Conservation (phyloP, 2,113 vertebrate species). For the Budorcas taxicolor region DNA sequence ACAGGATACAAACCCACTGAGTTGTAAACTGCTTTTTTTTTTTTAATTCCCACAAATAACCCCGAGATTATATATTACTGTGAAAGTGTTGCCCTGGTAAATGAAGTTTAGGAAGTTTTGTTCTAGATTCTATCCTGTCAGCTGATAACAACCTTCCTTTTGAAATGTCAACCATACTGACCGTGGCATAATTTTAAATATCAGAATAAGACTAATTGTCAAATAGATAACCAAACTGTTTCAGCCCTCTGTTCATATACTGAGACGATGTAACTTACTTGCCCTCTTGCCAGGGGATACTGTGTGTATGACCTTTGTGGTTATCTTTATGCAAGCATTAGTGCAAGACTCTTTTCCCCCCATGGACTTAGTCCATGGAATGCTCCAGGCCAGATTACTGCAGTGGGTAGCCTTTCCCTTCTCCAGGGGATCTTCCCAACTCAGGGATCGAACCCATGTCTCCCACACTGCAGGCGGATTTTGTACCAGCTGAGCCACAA, state of each 20-base stretch:
- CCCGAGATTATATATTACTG: not conserved
- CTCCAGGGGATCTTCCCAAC: not conserved
- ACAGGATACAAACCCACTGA: not conserved
- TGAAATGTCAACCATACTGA: not conserved
- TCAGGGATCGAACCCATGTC: not conserved
- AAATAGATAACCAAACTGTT: not conserved
- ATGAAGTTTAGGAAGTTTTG: not conserved
- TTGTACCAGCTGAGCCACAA: not conserved
- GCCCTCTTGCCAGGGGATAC: not conserved
- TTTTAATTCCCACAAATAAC: not conserved
- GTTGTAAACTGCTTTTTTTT: not conserved
- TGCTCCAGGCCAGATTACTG: not conserved
- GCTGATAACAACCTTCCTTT: no score
- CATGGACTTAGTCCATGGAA: not conserved
- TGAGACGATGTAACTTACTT: not conserved
- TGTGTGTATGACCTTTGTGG: not conserved
- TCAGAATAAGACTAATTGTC: not conserved
- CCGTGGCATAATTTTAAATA: not conserved
- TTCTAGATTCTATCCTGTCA: not conserved
- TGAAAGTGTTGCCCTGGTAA: not conserved
- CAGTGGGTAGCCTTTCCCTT: not conserved
- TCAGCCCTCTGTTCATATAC: not conserved
- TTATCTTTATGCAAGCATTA: not conserved
- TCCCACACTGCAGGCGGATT: not conserved
- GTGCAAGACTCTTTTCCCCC: not conserved